Base-by-base conservation (phyloP, 2,113 vertebrate genomes). In the Pogonocichla stellata region DNA sequence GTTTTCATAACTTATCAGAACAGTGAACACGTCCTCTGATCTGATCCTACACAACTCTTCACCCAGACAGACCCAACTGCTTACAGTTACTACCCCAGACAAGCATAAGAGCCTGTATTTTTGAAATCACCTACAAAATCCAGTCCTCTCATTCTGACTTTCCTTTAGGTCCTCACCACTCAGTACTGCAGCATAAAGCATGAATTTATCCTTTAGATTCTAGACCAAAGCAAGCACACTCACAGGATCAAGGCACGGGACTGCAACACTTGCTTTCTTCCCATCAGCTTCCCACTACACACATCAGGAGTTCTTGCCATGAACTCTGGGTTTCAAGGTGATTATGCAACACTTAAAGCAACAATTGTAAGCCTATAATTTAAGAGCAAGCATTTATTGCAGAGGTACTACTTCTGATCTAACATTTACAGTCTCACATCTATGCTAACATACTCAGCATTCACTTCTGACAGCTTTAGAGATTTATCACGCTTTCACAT, bases 1-100 rank as follows among this genome's bases (percentile, higher is more conserved):
- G 6, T 43, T 75, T 72, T 66, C 29, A 47, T 38, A 86, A 48
- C 9, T 3, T 34, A 26, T 4, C 48, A 60, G 45, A 75, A 47
- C 19, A 9, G 1, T 7, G 18, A 86, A n/a, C 17, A 25, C 0
- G 0, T 38, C 20, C 29, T 66, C 26, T 50, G 34, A 71, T 36
- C 69, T 84, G 26, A 89, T 29, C 16, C 64, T 33, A 61, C 11
- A 48, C 26, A 79, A 12, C 15, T 56, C 54, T 54, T 58, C 25
- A 86, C 1, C 20, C 22, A 77, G 22, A 56, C 6, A 72, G 19
- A 70, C 15, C 28, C 8, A 3, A 48, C 34, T 4, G 22, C 19
- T 56, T 18, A 33, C 26, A 42, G 53, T 48, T 23, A 57, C 22
- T 69, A 40, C 28, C 20, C 43, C 31, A 51, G 14, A 57, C 11